Base-by-base conservation (phyloP, 2,797 vertebrate genomes). In the Gallinago nigripennis region DNA sequence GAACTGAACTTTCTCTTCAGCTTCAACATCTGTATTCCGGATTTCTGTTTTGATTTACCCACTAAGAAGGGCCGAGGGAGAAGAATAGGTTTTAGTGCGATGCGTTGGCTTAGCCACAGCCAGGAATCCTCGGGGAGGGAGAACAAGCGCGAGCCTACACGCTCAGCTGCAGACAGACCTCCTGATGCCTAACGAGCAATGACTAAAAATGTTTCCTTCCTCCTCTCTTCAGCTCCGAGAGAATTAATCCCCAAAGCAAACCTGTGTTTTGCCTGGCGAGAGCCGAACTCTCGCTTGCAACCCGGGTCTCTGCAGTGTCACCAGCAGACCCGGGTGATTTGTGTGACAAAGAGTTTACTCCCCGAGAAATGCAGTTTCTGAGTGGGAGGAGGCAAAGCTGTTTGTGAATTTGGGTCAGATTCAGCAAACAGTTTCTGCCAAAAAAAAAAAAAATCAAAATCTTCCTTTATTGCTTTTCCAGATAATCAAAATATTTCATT, bases 371-470 rank as follows among this genome's bases (percentile, higher is more conserved):
- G 54, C 43, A 7, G 53, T 35, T 94, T 57, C 39, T 54, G 89
- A 91, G 89, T 54, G 85, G 93, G 91, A 94, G 80, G 93, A 92
- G 79, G 94, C 57, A 72, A 71, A 90, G 82, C 79, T 76, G 76
- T 18, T 72, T 61, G 82, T 76, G 93, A 71, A 88, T 95, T 94
- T 95, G 95, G 88, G 90, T 91, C 91, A 90, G 85, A 75, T 75
- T 86, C 87, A 86, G 84, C 35, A 28, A 90, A 86, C 11, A 4
- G 21, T 56, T 81, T 57, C 76, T 92, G 91, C 84, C 86, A 72
- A 43, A 58, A 20, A 7, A 37, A 13, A 30, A 24, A 16, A 27
- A 16, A 28, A 28, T 39, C 13, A 39, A 39, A 71, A 61, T 20
- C 45, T 85, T 9, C 45, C 37, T 90, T 50, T 78, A 41, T 54